phyloP scores from a whole-genome alignment of 2,888 invertebrate genomes.

The Xestia rhomboidea region DNA sequence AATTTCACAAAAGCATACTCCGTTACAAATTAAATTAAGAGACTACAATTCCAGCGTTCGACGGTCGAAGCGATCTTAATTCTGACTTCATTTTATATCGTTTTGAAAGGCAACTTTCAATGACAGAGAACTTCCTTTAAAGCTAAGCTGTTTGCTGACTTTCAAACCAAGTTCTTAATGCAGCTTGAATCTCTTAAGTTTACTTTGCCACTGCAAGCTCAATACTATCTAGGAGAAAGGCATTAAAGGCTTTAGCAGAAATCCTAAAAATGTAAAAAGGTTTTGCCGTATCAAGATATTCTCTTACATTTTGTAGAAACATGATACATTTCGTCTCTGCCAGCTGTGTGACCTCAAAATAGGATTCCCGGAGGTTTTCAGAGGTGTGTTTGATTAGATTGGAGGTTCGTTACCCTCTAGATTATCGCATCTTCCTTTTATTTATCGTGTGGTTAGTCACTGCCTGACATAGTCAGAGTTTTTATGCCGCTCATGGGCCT shows the following conservation, averaged over 20 bases:
- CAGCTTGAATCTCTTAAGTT: conserved; percentile 18
- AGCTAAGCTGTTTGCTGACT: conserved; percentile 29
- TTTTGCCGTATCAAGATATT: conserved; percentile 21
- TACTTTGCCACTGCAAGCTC: conserved; percentile 11
- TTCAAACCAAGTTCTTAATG: conserved; percentile 20
- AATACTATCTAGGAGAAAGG: not conserved
- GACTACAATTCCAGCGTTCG: conserved; percentile 16
- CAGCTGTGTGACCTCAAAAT: not conserved
- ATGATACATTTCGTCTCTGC: conserved; percentile 5
- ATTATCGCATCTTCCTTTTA: not conserved
- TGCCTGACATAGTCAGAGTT: no score
- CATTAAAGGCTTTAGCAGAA: conserved; percentile 16
- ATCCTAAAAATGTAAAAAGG: conserved; percentile 36
- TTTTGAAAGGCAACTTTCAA: conserved; percentile 27
- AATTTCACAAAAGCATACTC: conserved; percentile 27
- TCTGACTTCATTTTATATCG: conserved; percentile 21
- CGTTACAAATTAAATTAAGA: conserved; percentile 34
- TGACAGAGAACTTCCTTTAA: conserved; percentile 19
- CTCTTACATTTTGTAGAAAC: not conserved
- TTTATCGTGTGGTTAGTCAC: no score
- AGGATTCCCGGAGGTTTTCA: conserved; percentile 13
- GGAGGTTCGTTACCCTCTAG: not conserved
- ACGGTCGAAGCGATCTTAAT: conserved; percentile 11
- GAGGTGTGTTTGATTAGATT: conserved; percentile 34
- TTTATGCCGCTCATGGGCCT: no score